Percentiles rank a stretch among this genome's conserved stretches.
Evolutionary conservation across 2,797 vertebrate species (phyloP).

Genomic region (Choloepus didactylus): DNA sequence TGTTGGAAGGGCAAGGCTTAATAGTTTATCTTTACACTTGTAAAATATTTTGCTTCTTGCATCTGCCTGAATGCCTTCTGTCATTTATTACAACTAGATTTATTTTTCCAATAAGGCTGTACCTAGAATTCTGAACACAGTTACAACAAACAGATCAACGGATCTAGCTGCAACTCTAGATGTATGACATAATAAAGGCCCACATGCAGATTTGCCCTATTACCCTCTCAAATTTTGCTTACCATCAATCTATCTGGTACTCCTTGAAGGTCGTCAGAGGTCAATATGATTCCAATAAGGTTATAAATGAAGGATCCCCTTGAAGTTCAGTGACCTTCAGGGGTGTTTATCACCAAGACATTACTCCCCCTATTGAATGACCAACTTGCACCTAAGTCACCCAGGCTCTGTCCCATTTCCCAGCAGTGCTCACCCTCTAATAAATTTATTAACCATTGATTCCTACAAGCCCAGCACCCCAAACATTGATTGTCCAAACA

Average conservation of each 20-base stretch:
- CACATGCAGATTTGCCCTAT: not conserved
- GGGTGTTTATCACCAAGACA: not conserved
- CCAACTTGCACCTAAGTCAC: not conserved
- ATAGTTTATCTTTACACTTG: not conserved
- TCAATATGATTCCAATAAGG: not conserved
- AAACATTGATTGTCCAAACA: not conserved
- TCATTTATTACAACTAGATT: constrained; percentile 47
- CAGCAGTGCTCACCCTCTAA: not conserved
- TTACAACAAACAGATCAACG: constrained; percentile 51
- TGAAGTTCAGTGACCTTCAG: not conserved
- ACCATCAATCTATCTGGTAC: not conserved
- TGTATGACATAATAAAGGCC: not conserved
- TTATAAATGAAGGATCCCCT: not conserved
- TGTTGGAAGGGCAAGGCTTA: not conserved
- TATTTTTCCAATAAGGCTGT: not conserved
- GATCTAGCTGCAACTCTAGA: not conserved
- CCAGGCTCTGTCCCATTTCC: not conserved
- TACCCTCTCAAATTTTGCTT: not conserved
- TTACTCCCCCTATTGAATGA: not conserved
- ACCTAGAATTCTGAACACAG: constrained; percentile 4
- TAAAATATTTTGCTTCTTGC: constrained; percentile 29
- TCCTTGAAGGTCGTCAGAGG: not conserved
- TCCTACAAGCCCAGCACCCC: not conserved
- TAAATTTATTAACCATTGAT: not conserved
- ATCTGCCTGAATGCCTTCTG: constrained; percentile 28